These are phyloP conservation scores for Eleutherodactylus coqui DNA, from an alignment of 2,797 vertebrate species.

Conservation along the genomic window DNA sequence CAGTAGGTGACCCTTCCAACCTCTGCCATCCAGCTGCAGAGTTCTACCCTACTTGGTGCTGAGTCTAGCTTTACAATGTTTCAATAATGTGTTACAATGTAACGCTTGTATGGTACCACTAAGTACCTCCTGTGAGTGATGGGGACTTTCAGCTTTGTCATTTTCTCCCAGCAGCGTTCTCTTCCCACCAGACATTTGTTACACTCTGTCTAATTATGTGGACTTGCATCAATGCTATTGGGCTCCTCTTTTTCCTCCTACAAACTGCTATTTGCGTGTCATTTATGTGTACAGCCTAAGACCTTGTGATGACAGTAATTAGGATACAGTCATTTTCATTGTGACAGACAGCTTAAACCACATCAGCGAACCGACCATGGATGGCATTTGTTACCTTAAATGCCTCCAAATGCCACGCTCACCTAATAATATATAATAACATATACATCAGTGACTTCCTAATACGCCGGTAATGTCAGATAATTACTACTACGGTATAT, in stretches of 20 bases:
- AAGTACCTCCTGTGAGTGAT: neutral
- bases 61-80: too few relatives aligned
- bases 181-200: neutral
- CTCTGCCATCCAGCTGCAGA: too few relatives aligned
- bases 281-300: neutral
- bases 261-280: neutral
- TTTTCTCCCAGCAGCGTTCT: neutral
- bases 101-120: too few relatives aligned
- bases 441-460: slow-evolving; percentile 28
- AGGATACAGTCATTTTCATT: slow-evolving; percentile 21
- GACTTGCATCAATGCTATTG: neutral
- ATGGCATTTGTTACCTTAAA: slow-evolving; percentile 31
- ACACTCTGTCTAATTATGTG: neutral
- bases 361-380: slow-evolving; percentile 22
- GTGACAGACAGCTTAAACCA: slow-evolving; percentile 17
- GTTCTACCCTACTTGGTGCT: too few relatives aligned
- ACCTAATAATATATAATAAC: slow-evolving; percentile 33
- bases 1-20: too few relatives aligned
- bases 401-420: slow-evolving; percentile 31
- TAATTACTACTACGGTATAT: slow-evolving; percentile 25
- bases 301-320: slow-evolving; percentile 31
- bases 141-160: neutral
- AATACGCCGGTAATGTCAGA: slow-evolving; percentile 24
- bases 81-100: too few relatives aligned
- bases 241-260: neutral